These are phyloP conservation scores for Haliclona indistincta DNA, from an alignment of 37 sponge, comb jelly and placozoan species.

Conservation along the genomic window DNA sequence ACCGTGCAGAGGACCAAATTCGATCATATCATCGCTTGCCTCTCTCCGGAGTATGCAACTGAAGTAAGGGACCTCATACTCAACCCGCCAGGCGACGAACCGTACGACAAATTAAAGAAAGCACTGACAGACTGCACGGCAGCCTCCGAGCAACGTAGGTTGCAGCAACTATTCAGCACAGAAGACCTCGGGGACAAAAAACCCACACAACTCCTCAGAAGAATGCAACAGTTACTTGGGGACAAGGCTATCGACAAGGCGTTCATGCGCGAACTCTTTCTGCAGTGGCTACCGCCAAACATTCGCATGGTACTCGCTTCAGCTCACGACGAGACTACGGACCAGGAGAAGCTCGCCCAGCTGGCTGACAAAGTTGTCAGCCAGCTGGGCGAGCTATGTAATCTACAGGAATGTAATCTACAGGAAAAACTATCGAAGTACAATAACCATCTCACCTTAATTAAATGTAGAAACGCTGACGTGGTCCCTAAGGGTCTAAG, in stretches of 20 bases:
- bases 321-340: neutral
- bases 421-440: too few relatives aligned
- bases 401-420: too few relatives aligned
- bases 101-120: conserved; percentile 2
- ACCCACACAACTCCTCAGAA: conserved; percentile 21
- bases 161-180: conserved; percentile 13
- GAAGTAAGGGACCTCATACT: conserved; percentile 37
- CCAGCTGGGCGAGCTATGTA: too few relatives aligned
- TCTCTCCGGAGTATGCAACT: conserved; percentile 18
- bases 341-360: conserved; percentile 39
- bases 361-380: conserved; percentile 64
- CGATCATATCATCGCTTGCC: conserved; percentile 23
- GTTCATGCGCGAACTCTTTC: conserved; percentile 27
- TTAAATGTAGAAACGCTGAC: too few relatives aligned
- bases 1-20: conserved; percentile 6
- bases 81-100: neutral
- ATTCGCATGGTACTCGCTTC: conserved; percentile 32
- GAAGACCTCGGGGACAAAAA: conserved; percentile 27
- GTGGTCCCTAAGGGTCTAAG: too few relatives aligned
- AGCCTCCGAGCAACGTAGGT: conserved; percentile 17
- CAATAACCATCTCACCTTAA: too few relatives aligned
- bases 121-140: conserved; percentile 12
- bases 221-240: conserved; percentile 20
- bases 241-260: neutral
- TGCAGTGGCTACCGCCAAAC: conserved; percentile 27